Evolutionary conservation across 1,140 invertebrate genomes (phyloP).

Genomic region (Drosophila lowei): DNA sequence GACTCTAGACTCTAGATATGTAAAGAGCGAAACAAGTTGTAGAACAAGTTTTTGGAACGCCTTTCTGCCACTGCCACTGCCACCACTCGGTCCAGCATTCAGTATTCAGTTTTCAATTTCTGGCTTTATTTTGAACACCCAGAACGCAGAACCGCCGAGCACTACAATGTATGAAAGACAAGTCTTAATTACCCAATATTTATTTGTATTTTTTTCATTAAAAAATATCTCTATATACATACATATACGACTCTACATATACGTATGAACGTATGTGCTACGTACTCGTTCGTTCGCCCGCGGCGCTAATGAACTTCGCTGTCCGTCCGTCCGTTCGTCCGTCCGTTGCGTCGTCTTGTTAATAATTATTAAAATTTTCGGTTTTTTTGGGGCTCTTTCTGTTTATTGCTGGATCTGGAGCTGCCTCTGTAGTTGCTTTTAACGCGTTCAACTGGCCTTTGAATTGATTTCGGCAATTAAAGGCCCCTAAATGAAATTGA

Average conservation of each 20-base stretch:
- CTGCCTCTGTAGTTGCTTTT: slow-evolving; percentile 67
- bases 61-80: slow-evolving; percentile 30
- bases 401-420: slow-evolving; percentile 37
- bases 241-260: not conserved
- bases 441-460: slow-evolving; percentile 77
- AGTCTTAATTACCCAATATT: slow-evolving; percentile 79
- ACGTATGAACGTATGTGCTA: too few relatives aligned
- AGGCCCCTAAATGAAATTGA: slow-evolving; percentile 76
- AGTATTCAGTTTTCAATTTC: slow-evolving; percentile 26
- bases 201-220: slow-evolving; percentile 68
- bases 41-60: slow-evolving; percentile 74
- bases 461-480: slow-evolving; percentile 80
- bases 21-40: slow-evolving; percentile 75
- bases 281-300: slow-evolving; percentile 20
- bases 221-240: slow-evolving; percentile 23
- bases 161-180: slow-evolving; percentile 57
- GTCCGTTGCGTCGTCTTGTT: slow-evolving; percentile 58
- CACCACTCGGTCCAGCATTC: slow-evolving; percentile 7
- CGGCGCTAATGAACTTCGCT: slow-evolving; percentile 56
- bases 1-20: slow-evolving; percentile 69
- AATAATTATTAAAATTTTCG: slow-evolving; percentile 76
- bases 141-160: slow-evolving; percentile 22
- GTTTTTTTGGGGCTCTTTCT: slow-evolving; percentile 5
- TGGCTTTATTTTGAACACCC: slow-evolving; percentile 25
- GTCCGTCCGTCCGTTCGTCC: too few relatives aligned